Percentiles rank a stretch among this genome's conserved stretches.
Conservation (phyloP, 2,888 invertebrate species). For the Drosophila aldrichi region DNA sequence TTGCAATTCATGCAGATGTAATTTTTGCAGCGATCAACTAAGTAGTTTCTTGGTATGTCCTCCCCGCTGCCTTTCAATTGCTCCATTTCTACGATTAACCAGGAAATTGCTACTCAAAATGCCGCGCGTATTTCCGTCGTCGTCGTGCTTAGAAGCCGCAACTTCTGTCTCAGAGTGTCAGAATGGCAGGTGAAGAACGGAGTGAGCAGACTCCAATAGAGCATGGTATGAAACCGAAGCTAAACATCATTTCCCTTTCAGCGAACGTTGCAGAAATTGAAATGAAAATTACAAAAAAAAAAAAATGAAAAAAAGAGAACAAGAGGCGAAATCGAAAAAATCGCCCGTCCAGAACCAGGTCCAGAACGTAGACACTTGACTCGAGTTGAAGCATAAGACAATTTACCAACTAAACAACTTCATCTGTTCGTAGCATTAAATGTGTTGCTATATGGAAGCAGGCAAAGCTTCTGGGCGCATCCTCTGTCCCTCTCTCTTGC, state of each 20-base stretch:
- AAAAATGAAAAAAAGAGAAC: constrained; percentile 6
- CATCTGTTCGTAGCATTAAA: constrained; percentile 72
- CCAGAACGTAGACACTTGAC: constrained; percentile 28
- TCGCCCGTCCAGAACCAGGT: constrained; percentile 44
- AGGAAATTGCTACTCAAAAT: constrained; percentile 76
- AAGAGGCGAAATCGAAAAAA: constrained; percentile 48
- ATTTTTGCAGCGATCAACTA: constrained; percentile 27
- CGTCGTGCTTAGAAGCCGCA: constrained; percentile 51
- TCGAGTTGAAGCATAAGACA: constrained; percentile 56
- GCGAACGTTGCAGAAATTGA: constrained; percentile 74
- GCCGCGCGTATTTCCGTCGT: constrained; percentile 72
- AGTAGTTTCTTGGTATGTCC: constrained; percentile 20
- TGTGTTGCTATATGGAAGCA: constrained; percentile 61
- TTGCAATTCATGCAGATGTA: constrained; percentile 45
- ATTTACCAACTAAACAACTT: constrained; percentile 80
- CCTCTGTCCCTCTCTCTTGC: neutral
- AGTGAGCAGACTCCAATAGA: constrained; percentile 67
- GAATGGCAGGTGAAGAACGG: constrained; percentile 50
- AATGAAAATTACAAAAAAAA: constrained; percentile 74
- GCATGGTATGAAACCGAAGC: constrained; percentile 42
- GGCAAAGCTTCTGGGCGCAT: constrained; percentile 42
- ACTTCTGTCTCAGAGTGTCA: constrained; percentile 44
- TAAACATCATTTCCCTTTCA: constrained; percentile 78
- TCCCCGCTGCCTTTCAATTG: no score
- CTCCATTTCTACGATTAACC: constrained; percentile 10